Evolutionary conservation across 2,113 vertebrate genomes (phyloP), one percentile per base, ranked within the genome.

Genomic region (Mesembrinibis cayennensis): DNA sequence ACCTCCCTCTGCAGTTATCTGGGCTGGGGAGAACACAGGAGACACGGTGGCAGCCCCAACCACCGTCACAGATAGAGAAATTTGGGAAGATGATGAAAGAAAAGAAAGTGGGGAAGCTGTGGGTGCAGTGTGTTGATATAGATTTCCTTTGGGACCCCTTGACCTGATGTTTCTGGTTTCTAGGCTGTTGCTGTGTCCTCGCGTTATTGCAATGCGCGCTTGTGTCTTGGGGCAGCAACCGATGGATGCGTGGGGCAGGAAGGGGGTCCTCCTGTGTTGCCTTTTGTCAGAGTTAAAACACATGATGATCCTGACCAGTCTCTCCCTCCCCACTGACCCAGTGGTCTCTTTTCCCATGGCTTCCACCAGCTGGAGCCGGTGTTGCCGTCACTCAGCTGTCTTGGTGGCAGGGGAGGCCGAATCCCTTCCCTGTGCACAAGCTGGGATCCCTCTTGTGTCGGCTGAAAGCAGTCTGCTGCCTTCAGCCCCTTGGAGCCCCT

Each of bases 151-250:
- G 32, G 52, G 49, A 36, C 25, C 40, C 30, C 32, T 55, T 16
- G 34, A 42, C 22, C 13, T 56, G 34, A 2, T 11, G 6, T 18
- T 44, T 66, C 25, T 59, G 42, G 4, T 80, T 72, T 76, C n/a
- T 27, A 36, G 71, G 47, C 73, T 84, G 32, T 78, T 84, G 47
- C 36, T 71, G 15, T 34, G 23, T 71, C 44, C 58, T 70, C 13
- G 0, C 16, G 50, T 45, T 40, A 40, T 0, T 53, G 40, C 44
- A 92, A 10, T 26, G 12, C 0, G 0, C 4, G 1, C 30, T 71
- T 59, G 27, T 77, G 62, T 59, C 56, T 87, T 45, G 15, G 34
- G 70, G 18, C 42, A 70, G 50, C 7, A 18, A 13, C 27, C 25
- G 67, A n/a, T 36, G 59, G 73, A 36, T 62, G 22, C 22, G 44